Percentiles rank a stretch among this genome's conserved stretches.
These are phyloP conservation scores for Astur gentilis DNA, from an alignment of 2,113 vertebrate genomes.

Conservation along the genomic window DNA sequence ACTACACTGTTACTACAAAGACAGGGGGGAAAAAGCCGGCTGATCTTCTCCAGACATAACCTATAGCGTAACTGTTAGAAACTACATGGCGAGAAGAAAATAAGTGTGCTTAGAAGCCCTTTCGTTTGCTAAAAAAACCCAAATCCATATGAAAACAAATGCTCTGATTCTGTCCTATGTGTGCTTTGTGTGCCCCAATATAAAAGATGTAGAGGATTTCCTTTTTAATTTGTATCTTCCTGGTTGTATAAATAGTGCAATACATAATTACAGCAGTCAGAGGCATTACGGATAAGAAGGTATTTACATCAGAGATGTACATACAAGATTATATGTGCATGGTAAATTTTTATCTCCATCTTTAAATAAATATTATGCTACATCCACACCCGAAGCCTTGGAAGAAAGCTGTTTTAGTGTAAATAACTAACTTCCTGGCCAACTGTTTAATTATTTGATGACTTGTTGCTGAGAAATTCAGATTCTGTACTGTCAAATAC, in stretches of 20 bases:
- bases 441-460: constrained; percentile 1
- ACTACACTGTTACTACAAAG: not conserved
- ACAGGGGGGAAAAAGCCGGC: accelerated
- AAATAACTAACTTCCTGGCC: constrained; percentile 43
- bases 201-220: not conserved
- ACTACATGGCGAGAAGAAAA: not conserved
- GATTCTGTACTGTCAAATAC: not conserved
- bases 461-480: constrained; percentile 27
- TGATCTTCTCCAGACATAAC: not conserved
- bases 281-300: not conserved
- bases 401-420: constrained; percentile 40
- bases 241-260: not conserved
- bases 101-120: not conserved
- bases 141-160: not conserved
- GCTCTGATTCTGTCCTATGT: not conserved
- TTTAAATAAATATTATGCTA: constrained; percentile 57
- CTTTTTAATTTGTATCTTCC: not conserved
- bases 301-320: constrained; percentile 45
- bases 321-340: not conserved
- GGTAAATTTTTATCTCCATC: constrained; percentile 25
- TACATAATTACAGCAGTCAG: not conserved
- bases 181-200: not conserved
- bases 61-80: not conserved
- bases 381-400: constrained; percentile 37
- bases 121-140: not conserved